Conservation (phyloP, 2,888 invertebrate genomes). For the Rotaria macrura region DNA sequence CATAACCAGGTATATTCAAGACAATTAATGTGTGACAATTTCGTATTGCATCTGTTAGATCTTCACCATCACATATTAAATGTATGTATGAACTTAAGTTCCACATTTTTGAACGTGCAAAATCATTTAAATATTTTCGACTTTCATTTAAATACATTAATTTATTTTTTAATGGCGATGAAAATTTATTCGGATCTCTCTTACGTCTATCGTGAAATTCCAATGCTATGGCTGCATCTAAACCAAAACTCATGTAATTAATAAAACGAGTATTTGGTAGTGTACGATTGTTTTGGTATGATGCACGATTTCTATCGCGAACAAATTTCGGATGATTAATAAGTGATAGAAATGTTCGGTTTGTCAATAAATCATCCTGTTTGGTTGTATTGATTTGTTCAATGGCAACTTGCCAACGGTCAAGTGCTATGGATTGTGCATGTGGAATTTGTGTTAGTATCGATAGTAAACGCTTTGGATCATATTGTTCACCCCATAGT, state of each 20-base stretch:
- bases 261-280: slow-evolving; percentile 57
- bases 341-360: slow-evolving; percentile 58
- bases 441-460: background rate
- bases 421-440: background rate
- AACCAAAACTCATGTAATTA: slow-evolving; percentile 94
- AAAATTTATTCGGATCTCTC: slow-evolving; percentile 69
- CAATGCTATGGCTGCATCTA: slow-evolving; percentile 92
- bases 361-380: slow-evolving; percentile 30
- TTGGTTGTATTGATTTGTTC: slow-evolving; percentile 33
- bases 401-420: background rate
- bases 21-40: slow-evolving; percentile 30
- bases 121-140: slow-evolving; percentile 13
- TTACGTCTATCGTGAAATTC: slow-evolving; percentile 90
- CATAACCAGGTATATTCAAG: slow-evolving; percentile 25
- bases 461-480: background rate
- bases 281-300: background rate
- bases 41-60: slow-evolving; percentile 25
- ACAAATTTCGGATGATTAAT: slow-evolving; percentile 49
- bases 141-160: slow-evolving; percentile 50
- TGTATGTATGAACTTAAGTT: slow-evolving; percentile 33
- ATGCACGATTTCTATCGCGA: slow-evolving; percentile 17
- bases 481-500: slow-evolving; percentile 90
- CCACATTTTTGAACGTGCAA: slow-evolving; percentile 15
- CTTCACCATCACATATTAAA: slow-evolving; percentile 29
- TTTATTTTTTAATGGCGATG: slow-evolving; percentile 76